Evolutionary conservation across 53 echinoderm and acorn worm species (phyloP).

Genomic region (Mesocentrotus franciscanus): DNA sequence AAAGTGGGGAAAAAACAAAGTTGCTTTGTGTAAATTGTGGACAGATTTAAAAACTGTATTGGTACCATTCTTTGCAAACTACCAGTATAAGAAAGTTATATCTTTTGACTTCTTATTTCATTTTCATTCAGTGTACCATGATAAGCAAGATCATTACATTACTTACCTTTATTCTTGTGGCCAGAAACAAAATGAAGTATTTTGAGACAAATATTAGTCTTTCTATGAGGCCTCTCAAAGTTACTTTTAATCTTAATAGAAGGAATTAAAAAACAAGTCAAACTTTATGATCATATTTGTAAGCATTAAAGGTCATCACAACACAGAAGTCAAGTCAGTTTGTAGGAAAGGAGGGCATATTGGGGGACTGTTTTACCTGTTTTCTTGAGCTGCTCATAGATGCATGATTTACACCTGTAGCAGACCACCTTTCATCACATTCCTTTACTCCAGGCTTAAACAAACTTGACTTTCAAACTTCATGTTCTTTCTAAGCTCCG

Average conservation of each 20-base stretch:
- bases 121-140: neutral
- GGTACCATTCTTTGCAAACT: neutral
- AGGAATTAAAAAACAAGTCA: neutral
- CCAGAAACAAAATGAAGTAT: neutral
- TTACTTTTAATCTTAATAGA: neutral
- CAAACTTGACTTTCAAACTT: conserved; percentile 49
- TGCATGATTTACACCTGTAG: conserved; percentile 8
- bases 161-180: neutral
- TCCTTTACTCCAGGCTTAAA: neutral
- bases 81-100: no score
- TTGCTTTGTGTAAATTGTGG: neutral
- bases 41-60: neutral
- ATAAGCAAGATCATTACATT: neutral
- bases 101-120: no score
- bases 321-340: neutral
- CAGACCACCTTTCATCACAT: neutral
- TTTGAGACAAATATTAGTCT: neutral
- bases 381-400: neutral
- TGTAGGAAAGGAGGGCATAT: neutral
- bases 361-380: neutral
- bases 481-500: neutral
- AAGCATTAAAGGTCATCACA: neutral
- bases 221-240: no score
- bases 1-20: no score
- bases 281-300: conserved; percentile 14